Conservation (phyloP, 1,140 invertebrate species). For the Drosophila mauritiana region DNA sequence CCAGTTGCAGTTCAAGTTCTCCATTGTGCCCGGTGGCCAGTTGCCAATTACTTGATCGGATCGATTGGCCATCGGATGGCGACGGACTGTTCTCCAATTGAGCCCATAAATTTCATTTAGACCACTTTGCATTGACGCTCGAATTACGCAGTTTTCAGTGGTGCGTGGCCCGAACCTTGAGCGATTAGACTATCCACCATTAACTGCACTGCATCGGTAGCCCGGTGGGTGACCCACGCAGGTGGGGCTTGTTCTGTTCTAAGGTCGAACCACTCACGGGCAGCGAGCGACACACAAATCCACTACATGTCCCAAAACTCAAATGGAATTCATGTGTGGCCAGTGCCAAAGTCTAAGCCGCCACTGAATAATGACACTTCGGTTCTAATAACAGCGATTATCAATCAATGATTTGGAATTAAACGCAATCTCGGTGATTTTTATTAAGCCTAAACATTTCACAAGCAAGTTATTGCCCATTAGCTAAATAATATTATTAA, state of each 20-base stretch:
- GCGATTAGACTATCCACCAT: constrained; percentile 28
- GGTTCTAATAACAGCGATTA: not conserved
- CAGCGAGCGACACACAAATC: not conserved
- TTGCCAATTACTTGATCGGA: constrained; percentile 41
- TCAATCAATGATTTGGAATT: constrained; percentile 3
- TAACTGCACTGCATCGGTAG: constrained; percentile 26
- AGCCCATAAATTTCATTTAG: constrained; percentile 46
- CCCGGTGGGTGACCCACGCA: constrained; percentile 26
- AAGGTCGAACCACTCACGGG: constrained; percentile 46
- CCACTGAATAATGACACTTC: not conserved
- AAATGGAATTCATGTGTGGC: constrained; percentile 5
- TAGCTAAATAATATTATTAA: no score
- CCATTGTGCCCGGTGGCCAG: constrained; percentile 44
- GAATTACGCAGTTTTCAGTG: constrained; percentile 26
- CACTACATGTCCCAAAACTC: not conserved
- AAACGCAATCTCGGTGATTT: not conserved
- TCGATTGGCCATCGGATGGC: constrained; percentile 41
- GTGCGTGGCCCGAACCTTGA: constrained; percentile 38
- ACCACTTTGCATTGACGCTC: constrained; percentile 53
- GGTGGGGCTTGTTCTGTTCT: constrained; percentile 37
- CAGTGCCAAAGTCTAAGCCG: not conserved
- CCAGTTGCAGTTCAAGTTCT: constrained; percentile 9
- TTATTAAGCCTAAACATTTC: not conserved
- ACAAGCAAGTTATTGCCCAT: no score
- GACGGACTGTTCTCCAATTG: constrained; percentile 17